Evolutionary conservation across 2,888 invertebrate genomes (phyloP).

Genomic region (Epirrhoe alternata): DNA sequence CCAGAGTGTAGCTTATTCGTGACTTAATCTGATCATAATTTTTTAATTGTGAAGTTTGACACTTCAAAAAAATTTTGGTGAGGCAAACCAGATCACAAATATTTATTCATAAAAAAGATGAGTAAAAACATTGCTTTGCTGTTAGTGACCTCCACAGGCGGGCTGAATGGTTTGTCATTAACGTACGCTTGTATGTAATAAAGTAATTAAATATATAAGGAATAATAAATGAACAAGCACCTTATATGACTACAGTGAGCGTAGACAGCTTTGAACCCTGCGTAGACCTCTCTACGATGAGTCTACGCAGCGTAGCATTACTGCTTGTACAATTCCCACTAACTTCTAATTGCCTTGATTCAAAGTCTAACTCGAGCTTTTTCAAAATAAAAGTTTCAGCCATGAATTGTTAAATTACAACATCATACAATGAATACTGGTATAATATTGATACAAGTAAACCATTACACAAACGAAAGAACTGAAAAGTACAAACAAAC

Average conservation of each 20-base stretch:
- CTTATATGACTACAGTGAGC: not conserved
- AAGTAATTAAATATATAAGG: not conserved
- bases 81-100: too few species aligned
- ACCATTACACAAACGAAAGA: not conserved
- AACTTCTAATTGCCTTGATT: not conserved
- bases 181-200: not conserved
- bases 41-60: too few species aligned
- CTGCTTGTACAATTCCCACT: not conserved
- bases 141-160: constrained; percentile 63
- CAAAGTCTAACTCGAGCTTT: not conserved
- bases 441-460: not conserved
- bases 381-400: too few species aligned
- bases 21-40: not conserved
- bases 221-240: not conserved
- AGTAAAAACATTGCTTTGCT: not conserved
- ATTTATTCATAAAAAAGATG: not conserved
- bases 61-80: too few species aligned
- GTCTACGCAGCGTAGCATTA: not conserved
- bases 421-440: too few species aligned
- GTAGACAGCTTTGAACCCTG: not conserved
- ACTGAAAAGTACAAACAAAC: constrained; percentile 4
- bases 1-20: constrained; percentile 31
- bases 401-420: too few species aligned
- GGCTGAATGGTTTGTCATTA: constrained; percentile 64
- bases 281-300: not conserved